A percentile compares a stretch with the other conserved stretches of the same genome.
phyloP scores from a whole-genome alignment of 2,797 vertebrate species.

The Pangasius larnaudii region DNA sequence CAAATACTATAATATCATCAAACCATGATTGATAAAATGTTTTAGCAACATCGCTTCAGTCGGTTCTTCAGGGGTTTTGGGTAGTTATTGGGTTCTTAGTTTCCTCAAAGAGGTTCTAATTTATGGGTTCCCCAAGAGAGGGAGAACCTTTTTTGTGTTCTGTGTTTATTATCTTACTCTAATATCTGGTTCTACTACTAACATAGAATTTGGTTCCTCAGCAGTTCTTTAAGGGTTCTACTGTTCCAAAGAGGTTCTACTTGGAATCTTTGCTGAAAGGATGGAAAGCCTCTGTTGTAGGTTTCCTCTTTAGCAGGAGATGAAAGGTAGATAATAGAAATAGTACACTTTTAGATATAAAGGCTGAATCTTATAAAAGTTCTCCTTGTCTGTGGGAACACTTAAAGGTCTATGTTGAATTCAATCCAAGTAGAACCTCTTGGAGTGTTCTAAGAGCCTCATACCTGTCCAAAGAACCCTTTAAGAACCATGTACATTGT shows the following conservation, averaged over 20 bases:
- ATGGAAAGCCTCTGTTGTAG: neutral
- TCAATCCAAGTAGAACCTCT: neutral
- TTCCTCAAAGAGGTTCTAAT: neutral
- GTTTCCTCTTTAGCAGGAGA: neutral
- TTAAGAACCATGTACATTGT: neutral
- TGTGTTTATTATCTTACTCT: neutral
- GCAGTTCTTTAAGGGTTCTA: neutral
- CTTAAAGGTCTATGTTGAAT: neutral
- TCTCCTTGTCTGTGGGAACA: neutral
- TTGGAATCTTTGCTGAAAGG: neutral
- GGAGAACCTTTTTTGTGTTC: neutral
- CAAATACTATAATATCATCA: neutral
- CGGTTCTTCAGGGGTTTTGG: neutral
- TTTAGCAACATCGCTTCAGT: neutral
- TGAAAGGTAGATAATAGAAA: neutral
- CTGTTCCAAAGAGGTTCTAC: neutral
- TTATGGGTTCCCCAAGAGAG: neutral
- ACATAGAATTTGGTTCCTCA: neutral
- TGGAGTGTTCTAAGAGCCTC: neutral
- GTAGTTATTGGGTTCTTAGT: neutral
- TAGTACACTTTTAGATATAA: neutral
- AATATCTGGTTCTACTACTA: neutral
- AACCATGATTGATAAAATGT: neutral
- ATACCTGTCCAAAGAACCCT: neutral
- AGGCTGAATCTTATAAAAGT: neutral